Base-by-base conservation (phyloP, 2,113 vertebrate genomes). In the Castor canadensis region DNA sequence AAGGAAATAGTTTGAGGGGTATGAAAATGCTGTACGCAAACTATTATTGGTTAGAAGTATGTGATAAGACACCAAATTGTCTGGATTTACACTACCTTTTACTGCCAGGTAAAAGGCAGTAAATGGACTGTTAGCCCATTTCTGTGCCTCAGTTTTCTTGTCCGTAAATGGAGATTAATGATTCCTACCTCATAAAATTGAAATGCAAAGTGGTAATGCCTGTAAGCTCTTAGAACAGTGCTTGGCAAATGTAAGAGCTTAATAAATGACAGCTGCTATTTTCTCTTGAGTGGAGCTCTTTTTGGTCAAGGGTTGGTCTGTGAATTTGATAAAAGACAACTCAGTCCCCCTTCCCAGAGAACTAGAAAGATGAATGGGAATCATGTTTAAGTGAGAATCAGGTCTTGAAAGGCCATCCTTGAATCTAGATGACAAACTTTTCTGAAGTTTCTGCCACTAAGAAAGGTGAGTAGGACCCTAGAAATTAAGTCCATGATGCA, bases 21-120 rank as follows among this genome's bases (percentile, higher is more conserved):
- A 40, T 75, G 80, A 54, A 3, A 30, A 71, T 80, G 38, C 54
- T 60, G 8, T 28, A 72, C 30, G 19, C 22, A 64, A 32, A 80
- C 38, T 93, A 43, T 81, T 73, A 71, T 49, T 88, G 67, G 43
- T 75, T 96, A 86, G 90, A 83, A 87, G 40, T 54, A 4, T 62
- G 43, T 79, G 60, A 28, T 89, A 79, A 95, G 40, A 40, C 56
- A 82, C 19, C 66, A 83, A 43, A 45, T 79, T 89, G 9, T 90
- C 75, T 97, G 76, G 6, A 85, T 93, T 96, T 92, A 60, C 9
- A 81, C 75, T 58, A 91, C 32, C 30, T 87, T 71, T 87, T 92
- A 19, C 71, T 96, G 45, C 13, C 49, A 64, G 5, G 10, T n/a
- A n/a, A n/a, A n/a, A n/a, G n/a, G n/a, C n/a, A 84, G 28, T 85